Percentiles rank a stretch among this genome's conserved stretches.
Evolutionary conservation across 1,140 invertebrate genomes (phyloP).

Genomic region (Pentalonia nigronervosa): DNA sequence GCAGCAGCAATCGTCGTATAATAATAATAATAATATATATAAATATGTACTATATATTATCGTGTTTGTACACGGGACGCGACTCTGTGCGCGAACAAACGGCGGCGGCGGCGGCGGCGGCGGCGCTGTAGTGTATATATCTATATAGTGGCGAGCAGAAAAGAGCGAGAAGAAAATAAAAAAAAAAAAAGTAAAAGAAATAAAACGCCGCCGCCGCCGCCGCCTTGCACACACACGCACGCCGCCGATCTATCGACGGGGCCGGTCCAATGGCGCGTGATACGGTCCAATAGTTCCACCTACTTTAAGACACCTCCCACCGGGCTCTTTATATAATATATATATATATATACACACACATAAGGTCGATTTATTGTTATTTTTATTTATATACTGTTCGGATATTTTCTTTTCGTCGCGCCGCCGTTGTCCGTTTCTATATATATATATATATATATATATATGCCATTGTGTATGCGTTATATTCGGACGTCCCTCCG

Average conservation of each 20-base stretch:
- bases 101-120: not conserved
- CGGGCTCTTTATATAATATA: not conserved
- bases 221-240: not conserved
- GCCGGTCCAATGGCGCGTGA: constrained; percentile 54
- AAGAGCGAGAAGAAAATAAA: not conserved
- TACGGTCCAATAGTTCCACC: constrained; percentile 58
- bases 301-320: constrained; percentile 56
- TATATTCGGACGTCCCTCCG: not conserved
- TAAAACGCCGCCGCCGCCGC: not conserved
- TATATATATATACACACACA: not conserved
- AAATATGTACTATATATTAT: not conserved
- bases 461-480: not conserved
- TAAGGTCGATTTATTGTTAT: constrained; percentile 39
- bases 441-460: not conserved
- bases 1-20: not conserved
- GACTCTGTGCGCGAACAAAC: not conserved
- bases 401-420: constrained; percentile 23
- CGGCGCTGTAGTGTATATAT: not conserved
- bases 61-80: not conserved
- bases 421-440: constrained; percentile 7
- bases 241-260: constrained; percentile 47
- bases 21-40: not conserved
- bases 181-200: constrained; percentile 18
- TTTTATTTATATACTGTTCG: constrained; percentile 16
- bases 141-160: not conserved